These are phyloP conservation scores for Netelia fuscicornis DNA, from an alignment of 2,888 invertebrate species.

Conservation along the genomic window DNA sequence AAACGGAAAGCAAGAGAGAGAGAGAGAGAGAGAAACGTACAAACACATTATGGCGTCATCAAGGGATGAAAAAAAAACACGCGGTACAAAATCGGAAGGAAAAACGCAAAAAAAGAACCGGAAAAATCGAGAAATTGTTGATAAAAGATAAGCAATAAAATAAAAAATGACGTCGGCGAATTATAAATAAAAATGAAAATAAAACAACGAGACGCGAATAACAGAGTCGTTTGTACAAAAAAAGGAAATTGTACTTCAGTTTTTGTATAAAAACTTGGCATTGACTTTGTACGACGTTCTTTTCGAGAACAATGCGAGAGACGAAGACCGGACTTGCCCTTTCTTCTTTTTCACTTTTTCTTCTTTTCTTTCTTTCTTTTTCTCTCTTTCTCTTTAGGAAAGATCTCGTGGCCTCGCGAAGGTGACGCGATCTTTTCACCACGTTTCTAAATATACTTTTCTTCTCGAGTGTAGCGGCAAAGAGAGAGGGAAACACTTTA, in stretches of 20 bases:
- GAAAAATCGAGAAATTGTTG: background rate
- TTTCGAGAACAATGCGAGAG: constrained; percentile 30
- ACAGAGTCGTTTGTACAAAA: background rate
- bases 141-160: constrained; percentile 17
- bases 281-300: constrained; percentile 35
- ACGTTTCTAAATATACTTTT: constrained; percentile 54
- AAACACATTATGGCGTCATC: background rate
- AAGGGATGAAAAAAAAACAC: background rate
- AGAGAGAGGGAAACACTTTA: background rate
- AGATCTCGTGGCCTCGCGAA: constrained; percentile 43
- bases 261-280: constrained; percentile 21
- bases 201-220: background rate
- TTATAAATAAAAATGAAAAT: constrained; percentile 11
- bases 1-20: constrained; percentile 6
- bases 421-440: constrained; percentile 61
- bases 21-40: background rate
- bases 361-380: constrained; percentile 6
- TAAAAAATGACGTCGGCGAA: constrained; percentile 11
- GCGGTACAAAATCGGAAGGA: background rate
- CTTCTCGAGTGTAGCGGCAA: background rate
- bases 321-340: background rate
- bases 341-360: constrained; percentile 11
- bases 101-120: constrained; percentile 4
- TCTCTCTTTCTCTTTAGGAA: constrained; percentile 14
- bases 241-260: constrained; percentile 19